A percentile compares a stretch with the other conserved stretches of the same genome.
Conservation (phyloP, 2,888 invertebrate species). For the Tachina grossa region DNA sequence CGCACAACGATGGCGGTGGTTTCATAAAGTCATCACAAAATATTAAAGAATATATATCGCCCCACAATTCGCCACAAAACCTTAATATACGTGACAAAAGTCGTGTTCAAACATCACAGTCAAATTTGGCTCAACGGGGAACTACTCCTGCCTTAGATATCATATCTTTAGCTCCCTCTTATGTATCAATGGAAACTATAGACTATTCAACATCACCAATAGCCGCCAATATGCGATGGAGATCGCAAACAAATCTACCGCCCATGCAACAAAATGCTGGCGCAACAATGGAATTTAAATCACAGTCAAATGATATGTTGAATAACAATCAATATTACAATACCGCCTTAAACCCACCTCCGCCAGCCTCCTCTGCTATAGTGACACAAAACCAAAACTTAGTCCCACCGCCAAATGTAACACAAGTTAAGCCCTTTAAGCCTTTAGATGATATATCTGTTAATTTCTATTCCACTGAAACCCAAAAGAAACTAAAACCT, state of each 20-base stretch:
- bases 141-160: slow-evolving; percentile 74
- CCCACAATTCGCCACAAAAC: slow-evolving; percentile 76
- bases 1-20: slow-evolving; percentile 80
- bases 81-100: slow-evolving; percentile 46
- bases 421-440: slow-evolving; percentile 73
- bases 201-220: slow-evolving; percentile 73
- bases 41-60: slow-evolving; percentile 81
- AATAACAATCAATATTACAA: slow-evolving; percentile 73
- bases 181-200: slow-evolving; percentile 76
- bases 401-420: slow-evolving; percentile 71
- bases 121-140: slow-evolving; percentile 66
- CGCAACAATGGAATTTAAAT: slow-evolving; percentile 73
- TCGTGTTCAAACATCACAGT: slow-evolving; percentile 65
- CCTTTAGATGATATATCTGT: slow-evolving; percentile 80
- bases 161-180: slow-evolving; percentile 79
- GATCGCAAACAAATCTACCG: slow-evolving; percentile 69
- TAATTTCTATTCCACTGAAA: slow-evolving; percentile 78
- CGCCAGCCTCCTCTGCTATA: slow-evolving; percentile 35
- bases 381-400: slow-evolving; percentile 41
- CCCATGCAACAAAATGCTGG: slow-evolving; percentile 55
- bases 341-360: slow-evolving; percentile 64
- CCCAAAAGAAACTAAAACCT: slow-evolving; percentile 80
- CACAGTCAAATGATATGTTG: slow-evolving; percentile 80
- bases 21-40: slow-evolving; percentile 82
- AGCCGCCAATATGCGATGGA: slow-evolving; percentile 57